Base-by-base conservation (phyloP, 2,797 vertebrate species). In the Melanotaenia maccullochi region DNA sequence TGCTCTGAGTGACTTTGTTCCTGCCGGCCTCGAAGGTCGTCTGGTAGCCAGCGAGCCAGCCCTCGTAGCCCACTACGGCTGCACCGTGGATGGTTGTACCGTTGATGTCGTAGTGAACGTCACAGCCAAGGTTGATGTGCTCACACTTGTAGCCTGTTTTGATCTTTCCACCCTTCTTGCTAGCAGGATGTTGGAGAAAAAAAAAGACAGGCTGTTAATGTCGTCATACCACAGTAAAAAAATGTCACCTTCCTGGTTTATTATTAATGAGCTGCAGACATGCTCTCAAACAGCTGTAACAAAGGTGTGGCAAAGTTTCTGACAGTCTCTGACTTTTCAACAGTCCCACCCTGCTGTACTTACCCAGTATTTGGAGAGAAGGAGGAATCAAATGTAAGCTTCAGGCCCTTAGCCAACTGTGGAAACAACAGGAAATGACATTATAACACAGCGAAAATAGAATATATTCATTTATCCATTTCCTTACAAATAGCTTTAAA, bases 331-430 rank as follows among this genome's bases (percentile, higher is more conserved):
- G 11, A 44, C 13, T 51, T 36, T 47, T 6, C 9, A 62, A 57
- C 3, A 55, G 1, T 32, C 25, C 54, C 1, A 32, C 6, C 49
- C 33, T 24, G 38, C 22, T n/a, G 20, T 47, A 5, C 93, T 96
- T 95, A 99, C 97, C 97, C 97, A 57, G 97, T 99, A 90, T 99
- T 99, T 78, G 97, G 97, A 7, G 97, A 99, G 92, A 99, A 99
- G 75, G 97, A 96, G 1, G 97, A 98, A 77, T 98, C 97, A 62
- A 99, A 97, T 1, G 97, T 99, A 92, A 99, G 83, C 95, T 99
- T 99, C 93, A 99, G 93, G 57, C 97, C 97, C 79, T 87, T 96
- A 4, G 96, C 83, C 89, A 98, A 89, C 97, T 99, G 91, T 78
- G 32, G 55, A 75, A 28, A 33, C 65, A 24, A 8, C 7, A 22